Evolutionary conservation across 2,113 vertebrate species (phyloP), one percentile per base, ranked within the genome.

Genomic region (Colinus virginianus): DNA sequence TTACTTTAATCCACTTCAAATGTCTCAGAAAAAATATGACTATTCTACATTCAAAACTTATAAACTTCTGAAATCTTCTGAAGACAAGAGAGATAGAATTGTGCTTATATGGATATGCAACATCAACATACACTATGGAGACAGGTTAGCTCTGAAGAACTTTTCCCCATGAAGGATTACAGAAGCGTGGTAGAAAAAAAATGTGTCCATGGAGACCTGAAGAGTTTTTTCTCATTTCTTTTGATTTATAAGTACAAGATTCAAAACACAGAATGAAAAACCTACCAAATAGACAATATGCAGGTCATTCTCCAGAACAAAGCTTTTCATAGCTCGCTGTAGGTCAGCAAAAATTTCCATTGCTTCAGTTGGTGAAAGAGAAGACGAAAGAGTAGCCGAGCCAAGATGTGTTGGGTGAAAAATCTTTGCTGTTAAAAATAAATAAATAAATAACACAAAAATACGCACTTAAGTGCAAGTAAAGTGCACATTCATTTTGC

Each of bases 241-340:
- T 51, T 40, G 13, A 21, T 88, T 64, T 36, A 56, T 16, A 16
- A 85, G 36, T 7, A 55, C n/a, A 66, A 95, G 62, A 67, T 34
- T 70, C 6, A 77, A 83, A 59, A 55, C 19, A 38, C 11, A 48
- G 15, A 90, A 89, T 20, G 42, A 66, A 46, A 36, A 95, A 92
- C 97, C 79, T 98, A 99, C 99, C 98, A 99, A 96, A 97, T 99
- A 99, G 34, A 99, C 97, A 78, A 99, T 98, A 95, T 99, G 99
- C 71, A 99, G 97, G 93, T 99, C 99, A 82, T 98, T 99, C 97
- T 99, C 99, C 90, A 99, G 97, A 67, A 99, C 99, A 97, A 99
- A 99, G 55, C 99, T 98, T 95, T 99, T 99, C 99, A 99, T 99
- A 76, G 99, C 99, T 96, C 98, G 98, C 94, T 99, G 99, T 51